A percentile compares a stretch with the other conserved stretches of the same genome.
phyloP scores from a whole-genome alignment of 2,113 vertebrate genomes.

The Hydrochoerus hydrochaeris region DNA sequence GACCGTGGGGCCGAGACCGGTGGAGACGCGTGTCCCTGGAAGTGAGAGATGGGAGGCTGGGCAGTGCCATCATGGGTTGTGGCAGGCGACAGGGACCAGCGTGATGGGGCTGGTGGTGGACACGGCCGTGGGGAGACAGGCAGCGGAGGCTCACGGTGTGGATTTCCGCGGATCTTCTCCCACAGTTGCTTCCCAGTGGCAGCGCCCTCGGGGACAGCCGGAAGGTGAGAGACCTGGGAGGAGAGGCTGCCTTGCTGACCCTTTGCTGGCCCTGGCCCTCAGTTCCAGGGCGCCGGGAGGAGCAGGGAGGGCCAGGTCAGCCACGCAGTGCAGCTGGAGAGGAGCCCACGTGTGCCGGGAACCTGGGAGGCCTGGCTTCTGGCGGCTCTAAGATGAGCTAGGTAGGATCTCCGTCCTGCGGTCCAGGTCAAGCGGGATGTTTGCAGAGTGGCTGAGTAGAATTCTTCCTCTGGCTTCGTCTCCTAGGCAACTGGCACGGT shows the following conservation, averaged over 20 bases:
- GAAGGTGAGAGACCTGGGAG: background rate
- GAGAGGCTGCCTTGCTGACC: background rate
- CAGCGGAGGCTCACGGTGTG: background rate
- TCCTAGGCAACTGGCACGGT: background rate
- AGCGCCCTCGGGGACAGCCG: background rate
- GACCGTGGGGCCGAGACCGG: background rate
- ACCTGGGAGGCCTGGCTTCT: background rate
- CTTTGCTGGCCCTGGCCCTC: no score
- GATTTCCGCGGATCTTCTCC: background rate
- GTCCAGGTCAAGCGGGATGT: background rate
- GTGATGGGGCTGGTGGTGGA: background rate
- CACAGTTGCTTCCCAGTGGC: background rate
- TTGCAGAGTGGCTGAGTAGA: background rate
- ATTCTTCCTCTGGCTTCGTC: background rate
- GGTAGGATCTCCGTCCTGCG: background rate
- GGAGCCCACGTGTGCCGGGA: background rate
- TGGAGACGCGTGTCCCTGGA: background rate
- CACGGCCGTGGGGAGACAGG: background rate
- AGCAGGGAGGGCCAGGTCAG: no score
- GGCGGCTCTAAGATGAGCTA: background rate
- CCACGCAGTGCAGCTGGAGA: background rate
- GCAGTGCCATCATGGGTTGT: background rate
- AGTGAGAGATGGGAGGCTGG: background rate
- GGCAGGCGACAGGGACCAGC: background rate
- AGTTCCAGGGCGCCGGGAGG: background rate